Evolutionary conservation across 2,888 invertebrate species (phyloP), one percentile per base, ranked within the genome.

Genomic region (Caenorhabditis sinica): DNA sequence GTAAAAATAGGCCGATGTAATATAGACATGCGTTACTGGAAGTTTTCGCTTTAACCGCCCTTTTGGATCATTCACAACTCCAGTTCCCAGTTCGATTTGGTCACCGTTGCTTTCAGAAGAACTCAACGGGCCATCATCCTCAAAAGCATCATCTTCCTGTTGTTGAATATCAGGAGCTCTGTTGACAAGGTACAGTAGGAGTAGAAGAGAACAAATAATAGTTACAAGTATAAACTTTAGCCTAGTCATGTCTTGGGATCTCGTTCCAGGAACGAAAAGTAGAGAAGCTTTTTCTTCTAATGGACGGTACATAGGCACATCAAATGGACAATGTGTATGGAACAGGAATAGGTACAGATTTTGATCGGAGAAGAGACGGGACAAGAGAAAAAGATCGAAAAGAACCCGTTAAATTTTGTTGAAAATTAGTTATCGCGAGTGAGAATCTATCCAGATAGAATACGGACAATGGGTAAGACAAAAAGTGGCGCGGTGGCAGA

Each of bases 1-100:
- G 45, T 79, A 79, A 17, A 71, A 79, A 20, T 79, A 79, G 5
- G 56, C 77, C 17, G 77, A 79, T 17, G 53, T 71, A 17, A 79
- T 79, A 30, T 71, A 79, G 1, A 56, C 77, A 33, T 79, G 77
- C 28, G 77, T 71, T 43, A 79, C 71, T 20, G 77, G 61, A 17
- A 77, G 51, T 25, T 51, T 61, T 51, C 69, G 33, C 0, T 30
- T 69, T 23, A 77, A 53, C 20, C 69, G 43, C 53, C 69, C 33
- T 20, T 49, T 61, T n/a, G 77, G 77, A 40, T 77, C 77, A 30
- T 33, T 53, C 4, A 77, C n/a, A 1, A 77, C 49, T 28, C 77
- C 77, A 11, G 60, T 36, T 33, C 20, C 36, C 51, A 36, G 5
- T 33, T 36, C 9, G 2, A 56, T 56, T 28, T 28, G 56, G 20